Base-by-base conservation (phyloP, 1,140 invertebrate genomes). In the Drosophila parvula region DNA sequence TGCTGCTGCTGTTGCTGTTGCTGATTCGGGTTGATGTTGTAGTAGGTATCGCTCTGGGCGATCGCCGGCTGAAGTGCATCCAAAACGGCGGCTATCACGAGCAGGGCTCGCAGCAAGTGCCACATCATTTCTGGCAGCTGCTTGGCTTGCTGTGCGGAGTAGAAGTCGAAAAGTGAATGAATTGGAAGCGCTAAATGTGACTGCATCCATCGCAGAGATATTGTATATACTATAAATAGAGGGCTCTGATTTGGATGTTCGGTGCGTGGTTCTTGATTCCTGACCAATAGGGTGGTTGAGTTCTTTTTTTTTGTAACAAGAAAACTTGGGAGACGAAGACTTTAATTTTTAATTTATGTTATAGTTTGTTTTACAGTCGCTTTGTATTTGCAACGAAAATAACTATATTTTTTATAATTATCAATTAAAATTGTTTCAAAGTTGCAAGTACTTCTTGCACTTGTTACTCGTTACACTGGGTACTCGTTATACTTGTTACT, bases 31-130 rank as follows among this genome's bases (percentile, higher is more conserved):
- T 78, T 76, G 14, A 36, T 57, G 27, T 85, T 85, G 62, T 85
- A 85, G 53, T 74, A 88, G 44, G 36, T 73, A 50, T 89, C 84
- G 40, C 50, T 78, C 58, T 89, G 84, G 22, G 68, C 81, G 7
- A 40, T 45, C 43, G 75, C 14, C 47, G 62, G 65, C 7, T 67
- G 65, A 38, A 69, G 65, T 45, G 47, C 65, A 51, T 69, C 65
- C 60, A 69, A 47, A 28, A 34, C 55, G 50, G 56, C 30, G 63
- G 68, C 76, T 69, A 77, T 45, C 50, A 88, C 58, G 50, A 88
- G 50, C 64, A 88, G 45, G 45, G 70, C 64, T 32, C 78, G 78
- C 78, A 85, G 74, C 77, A 83, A 50, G 16, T 74, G 83, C 79
- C 83, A 89, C 83, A 84, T 84, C 68, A 34, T 85, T 45, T 44